These are phyloP conservation scores for Calliopsis andreniformis DNA, from an alignment of 1,140 invertebrate genomes.

Conservation along the genomic window DNA sequence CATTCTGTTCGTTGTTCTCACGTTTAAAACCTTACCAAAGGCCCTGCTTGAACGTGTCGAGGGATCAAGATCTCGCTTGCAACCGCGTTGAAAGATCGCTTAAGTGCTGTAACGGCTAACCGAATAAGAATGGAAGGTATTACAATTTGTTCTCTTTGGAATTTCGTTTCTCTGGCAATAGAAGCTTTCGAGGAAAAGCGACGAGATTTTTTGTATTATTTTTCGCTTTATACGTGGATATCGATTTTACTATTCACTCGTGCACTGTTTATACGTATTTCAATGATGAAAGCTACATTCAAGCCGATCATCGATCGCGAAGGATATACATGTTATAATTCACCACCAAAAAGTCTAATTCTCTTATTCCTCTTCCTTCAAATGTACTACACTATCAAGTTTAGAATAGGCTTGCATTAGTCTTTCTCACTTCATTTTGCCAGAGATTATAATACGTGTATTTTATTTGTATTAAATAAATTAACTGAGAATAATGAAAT, in stretches of 20 bases:
- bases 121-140: slow-evolving; percentile 43
- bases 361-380: slow-evolving; percentile 52
- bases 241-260: slow-evolving; percentile 60
- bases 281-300: slow-evolving; percentile 57
- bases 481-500: no score
- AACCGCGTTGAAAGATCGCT: slow-evolving; percentile 12
- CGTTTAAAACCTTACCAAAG: not conserved
- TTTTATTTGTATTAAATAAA: no score
- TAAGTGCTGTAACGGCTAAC: slow-evolving; percentile 50
- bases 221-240: slow-evolving; percentile 52
- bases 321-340: no score
- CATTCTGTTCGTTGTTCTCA: not conserved
- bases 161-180: slow-evolving; percentile 37
- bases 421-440: no score
- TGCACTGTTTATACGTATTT: slow-evolving; percentile 61
- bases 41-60: not conserved
- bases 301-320: slow-evolving; percentile 46
- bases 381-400: no score
- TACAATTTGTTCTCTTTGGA: slow-evolving; percentile 53
- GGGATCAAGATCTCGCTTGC: slow-evolving; percentile 13
- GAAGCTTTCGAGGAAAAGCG: slow-evolving; percentile 34
- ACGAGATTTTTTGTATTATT: slow-evolving; percentile 42
- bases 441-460: no score
- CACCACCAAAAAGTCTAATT: no score
- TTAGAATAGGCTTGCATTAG: no score